Evolutionary conservation across 1,140 invertebrate genomes (phyloP).

Genomic region (Riptortus pedestris): DNA sequence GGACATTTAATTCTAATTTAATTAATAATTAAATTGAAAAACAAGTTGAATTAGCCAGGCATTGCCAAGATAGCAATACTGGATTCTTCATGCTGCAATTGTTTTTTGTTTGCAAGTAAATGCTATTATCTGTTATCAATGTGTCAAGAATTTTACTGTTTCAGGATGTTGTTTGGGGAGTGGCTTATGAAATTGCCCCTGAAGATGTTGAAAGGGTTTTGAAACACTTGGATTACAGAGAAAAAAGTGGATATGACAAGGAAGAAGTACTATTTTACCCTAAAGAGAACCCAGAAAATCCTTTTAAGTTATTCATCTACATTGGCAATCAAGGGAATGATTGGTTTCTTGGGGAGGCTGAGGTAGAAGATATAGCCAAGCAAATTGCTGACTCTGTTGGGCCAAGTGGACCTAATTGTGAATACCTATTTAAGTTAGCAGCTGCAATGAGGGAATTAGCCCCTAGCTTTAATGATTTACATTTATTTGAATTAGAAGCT

Average conservation of each 20-base stretch:
- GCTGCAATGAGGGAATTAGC: slow-evolving; percentile 62
- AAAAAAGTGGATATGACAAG: slow-evolving; percentile 78
- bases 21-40: too few relatives aligned
- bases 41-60: too few relatives aligned
- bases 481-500: slow-evolving; percentile 64
- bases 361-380: slow-evolving; percentile 61
- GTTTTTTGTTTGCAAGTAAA: too few relatives aligned
- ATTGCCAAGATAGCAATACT: too few relatives aligned
- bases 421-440: slow-evolving; percentile 79
- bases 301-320: slow-evolving; percentile 70
- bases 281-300: slow-evolving; percentile 29
- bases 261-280: slow-evolving; percentile 59
- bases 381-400: slow-evolving; percentile 63
- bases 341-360: slow-evolving; percentile 58
- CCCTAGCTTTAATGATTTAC: slow-evolving; percentile 56
- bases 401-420: slow-evolving; percentile 75
- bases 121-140: too few relatives aligned
- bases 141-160: too few relatives aligned
- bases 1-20: too few relatives aligned
- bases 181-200: slow-evolving; percentile 74
- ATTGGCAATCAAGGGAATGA: slow-evolving; percentile 65
- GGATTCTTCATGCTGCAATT: too few relatives aligned
- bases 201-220: slow-evolving; percentile 58
- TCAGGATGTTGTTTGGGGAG: slow-evolving; percentile 69
- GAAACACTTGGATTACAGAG: slow-evolving; percentile 74